Conservation (phyloP, 2,797 vertebrate genomes). For the Anguilla pacifica region DNA sequence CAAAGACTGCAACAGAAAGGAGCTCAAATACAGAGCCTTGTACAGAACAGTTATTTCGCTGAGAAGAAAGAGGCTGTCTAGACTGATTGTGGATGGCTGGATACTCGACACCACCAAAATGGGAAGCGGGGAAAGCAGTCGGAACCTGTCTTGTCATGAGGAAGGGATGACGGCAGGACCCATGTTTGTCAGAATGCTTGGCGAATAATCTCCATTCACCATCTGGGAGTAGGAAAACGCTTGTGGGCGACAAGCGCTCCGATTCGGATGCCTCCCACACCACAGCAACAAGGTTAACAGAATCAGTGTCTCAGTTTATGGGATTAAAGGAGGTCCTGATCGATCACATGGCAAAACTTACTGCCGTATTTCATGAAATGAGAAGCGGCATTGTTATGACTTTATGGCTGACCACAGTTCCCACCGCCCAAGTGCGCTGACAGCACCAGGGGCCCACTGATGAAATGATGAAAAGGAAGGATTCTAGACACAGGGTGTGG, state of each 20-base stretch:
- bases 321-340: neutral
- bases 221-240: constrained; percentile 79
- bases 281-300: neutral
- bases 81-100: constrained; percentile 53
- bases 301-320: neutral
- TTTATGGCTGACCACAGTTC: neutral
- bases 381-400: neutral
- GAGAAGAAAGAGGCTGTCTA: constrained; percentile 49
- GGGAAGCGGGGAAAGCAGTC: constrained; percentile 56
- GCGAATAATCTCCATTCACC: constrained; percentile 77
- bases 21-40: neutral
- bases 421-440: neutral
- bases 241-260: constrained; percentile 69
- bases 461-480: neutral
- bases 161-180: constrained; percentile 71
- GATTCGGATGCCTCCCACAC: constrained; percentile 45
- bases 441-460: neutral
- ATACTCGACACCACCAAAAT: constrained; percentile 42
- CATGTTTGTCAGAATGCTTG: constrained; percentile 71
- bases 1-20: constrained; percentile 13
- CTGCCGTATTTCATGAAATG: neutral
- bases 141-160: constrained; percentile 66
- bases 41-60: constrained; percentile 22
- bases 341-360: constrained; percentile 1
- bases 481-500: neutral